These are phyloP conservation scores for Timema podura DNA, from an alignment of 2,888 invertebrate genomes.

Conservation along the genomic window DNA sequence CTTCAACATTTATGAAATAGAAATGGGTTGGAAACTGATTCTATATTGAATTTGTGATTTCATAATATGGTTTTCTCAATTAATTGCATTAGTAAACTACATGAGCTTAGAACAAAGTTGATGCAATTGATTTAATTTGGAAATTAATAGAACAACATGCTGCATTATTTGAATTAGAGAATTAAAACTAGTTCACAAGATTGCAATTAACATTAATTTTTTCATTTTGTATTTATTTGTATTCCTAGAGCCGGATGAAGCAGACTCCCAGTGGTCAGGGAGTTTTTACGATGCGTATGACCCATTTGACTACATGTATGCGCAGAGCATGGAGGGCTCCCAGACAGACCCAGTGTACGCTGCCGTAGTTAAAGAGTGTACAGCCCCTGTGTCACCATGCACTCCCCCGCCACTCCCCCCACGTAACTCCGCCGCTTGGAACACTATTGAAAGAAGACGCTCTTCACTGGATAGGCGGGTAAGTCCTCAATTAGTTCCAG, in stretches of 20 bases:
- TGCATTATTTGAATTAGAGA: background rate
- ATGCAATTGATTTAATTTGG: no score
- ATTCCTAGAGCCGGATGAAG: conserved; percentile 27
- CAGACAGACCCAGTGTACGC: conserved; percentile 61
- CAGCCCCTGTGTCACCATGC: conserved; percentile 49
- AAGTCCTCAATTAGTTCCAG: conserved; percentile 19
- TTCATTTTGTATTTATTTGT: no score
- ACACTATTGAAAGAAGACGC: conserved; percentile 49
- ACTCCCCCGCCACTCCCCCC: conserved; percentile 60
- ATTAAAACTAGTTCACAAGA: background rate
- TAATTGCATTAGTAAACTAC: no score
- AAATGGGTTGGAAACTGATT: no score
- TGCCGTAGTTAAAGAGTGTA: conserved; percentile 57
- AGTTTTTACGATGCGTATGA: conserved; percentile 73
- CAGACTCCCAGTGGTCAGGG: conserved; percentile 53
- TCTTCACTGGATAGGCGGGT: conserved; percentile 45
- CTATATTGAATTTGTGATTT: no score
- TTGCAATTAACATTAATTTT: no score
- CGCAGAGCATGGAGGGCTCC: conserved; percentile 58
- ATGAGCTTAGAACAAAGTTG: no score
- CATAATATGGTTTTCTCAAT: no score
- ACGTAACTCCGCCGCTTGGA: conserved; percentile 49
- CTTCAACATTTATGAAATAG: no score
- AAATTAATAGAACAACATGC: background rate
- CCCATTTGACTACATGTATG: conserved; percentile 73